phyloP scores from a whole-genome alignment of 2,113 vertebrate genomes.

The Tragelaphus scriptus region DNA sequence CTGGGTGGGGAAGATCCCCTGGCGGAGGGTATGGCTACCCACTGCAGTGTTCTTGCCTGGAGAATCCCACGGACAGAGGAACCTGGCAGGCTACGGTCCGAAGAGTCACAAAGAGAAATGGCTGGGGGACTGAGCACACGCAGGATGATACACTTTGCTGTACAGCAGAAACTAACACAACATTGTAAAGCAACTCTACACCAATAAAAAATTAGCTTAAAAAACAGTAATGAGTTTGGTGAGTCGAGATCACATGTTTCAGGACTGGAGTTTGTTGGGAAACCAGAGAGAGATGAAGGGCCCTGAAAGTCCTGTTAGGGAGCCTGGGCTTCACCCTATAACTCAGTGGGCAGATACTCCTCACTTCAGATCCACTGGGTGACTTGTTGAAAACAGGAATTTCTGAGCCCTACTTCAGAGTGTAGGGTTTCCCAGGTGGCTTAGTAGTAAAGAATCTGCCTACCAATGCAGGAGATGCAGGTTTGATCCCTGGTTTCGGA shows the following conservation, averaged over 20 bases:
- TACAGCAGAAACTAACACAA: neutral
- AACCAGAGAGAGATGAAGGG: too few species aligned
- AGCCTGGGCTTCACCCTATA: neutral
- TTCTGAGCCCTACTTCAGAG: neutral
- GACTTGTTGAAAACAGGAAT: neutral
- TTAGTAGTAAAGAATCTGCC: neutral
- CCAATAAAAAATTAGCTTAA: neutral
- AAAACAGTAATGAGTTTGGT: neutral
- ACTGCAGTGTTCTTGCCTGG: neutral
- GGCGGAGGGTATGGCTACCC: neutral
- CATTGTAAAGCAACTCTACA: neutral
- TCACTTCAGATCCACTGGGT: neutral
- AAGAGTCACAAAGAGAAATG: neutral
- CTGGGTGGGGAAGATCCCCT: neutral
- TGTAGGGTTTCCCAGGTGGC: neutral
- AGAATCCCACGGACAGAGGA: neutral
- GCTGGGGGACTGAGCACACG: neutral
- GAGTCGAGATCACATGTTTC: neutral
- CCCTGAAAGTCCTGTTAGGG: too few species aligned
- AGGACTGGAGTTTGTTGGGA: neutral
- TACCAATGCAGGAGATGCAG: neutral
- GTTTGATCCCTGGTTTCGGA: neutral
- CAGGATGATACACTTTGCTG: neutral
- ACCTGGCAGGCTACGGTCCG: rapidly evolving
- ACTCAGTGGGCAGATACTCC: neutral